A percentile compares a stretch with the other conserved stretches of the same genome.
Evolutionary conservation across 1,140 invertebrate genomes (phyloP).

Genomic region (Sitobion miscanthi): DNA sequence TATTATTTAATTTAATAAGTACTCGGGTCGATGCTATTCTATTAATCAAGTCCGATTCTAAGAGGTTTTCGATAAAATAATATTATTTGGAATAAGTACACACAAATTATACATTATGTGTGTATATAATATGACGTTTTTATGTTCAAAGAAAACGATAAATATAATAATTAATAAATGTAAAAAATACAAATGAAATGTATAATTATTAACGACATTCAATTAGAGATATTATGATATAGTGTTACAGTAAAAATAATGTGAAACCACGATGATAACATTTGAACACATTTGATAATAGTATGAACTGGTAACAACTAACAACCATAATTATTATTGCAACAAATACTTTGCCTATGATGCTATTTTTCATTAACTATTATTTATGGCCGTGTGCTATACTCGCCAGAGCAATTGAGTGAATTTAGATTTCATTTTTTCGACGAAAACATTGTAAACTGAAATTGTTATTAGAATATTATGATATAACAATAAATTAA

Average conservation of each 20-base stretch:
- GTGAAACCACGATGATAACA: background rate
- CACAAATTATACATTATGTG: background rate
- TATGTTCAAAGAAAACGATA: background rate
- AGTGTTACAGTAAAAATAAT: background rate
- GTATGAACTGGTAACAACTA: background rate
- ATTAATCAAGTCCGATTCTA: background rate
- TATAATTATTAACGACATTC: background rate
- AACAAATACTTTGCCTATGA: background rate
- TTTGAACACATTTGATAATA: background rate
- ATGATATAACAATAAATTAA: background rate
- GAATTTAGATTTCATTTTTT: background rate
- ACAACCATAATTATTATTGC: background rate
- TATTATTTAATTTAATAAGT: background rate
- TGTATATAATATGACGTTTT: background rate
- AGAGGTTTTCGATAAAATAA: background rate
- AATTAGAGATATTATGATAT: background rate
- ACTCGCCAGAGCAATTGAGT: background rate
- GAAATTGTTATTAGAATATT: background rate
- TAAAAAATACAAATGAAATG: slow-evolving; percentile 1
- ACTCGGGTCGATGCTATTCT: background rate
- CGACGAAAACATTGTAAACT: background rate
- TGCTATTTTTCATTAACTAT: background rate
- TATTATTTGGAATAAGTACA: background rate
- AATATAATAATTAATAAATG: slow-evolving; percentile 10
- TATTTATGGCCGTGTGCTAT: background rate